Evolutionary conservation across 1,140 invertebrate genomes (phyloP).

Genomic region (Psix sp.): DNA sequence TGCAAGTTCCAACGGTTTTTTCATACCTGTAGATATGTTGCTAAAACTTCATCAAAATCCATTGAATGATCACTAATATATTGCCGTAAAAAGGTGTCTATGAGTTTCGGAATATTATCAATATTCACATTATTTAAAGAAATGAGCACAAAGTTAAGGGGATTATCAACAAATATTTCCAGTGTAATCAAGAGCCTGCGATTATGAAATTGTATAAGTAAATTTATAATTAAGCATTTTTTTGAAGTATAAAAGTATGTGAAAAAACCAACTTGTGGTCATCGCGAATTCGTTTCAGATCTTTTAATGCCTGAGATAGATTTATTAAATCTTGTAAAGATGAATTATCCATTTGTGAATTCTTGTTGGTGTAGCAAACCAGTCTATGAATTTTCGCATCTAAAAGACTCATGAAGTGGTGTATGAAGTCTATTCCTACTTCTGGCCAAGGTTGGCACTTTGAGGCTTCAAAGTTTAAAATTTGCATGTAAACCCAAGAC

Average conservation of each 20-base stretch:
- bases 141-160: slow-evolving; percentile 61
- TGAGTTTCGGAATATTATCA: slow-evolving; percentile 60
- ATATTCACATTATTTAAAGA: slow-evolving; percentile 64
- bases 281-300: slow-evolving; percentile 64
- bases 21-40: slow-evolving; percentile 63
- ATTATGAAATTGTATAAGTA: slow-evolving; percentile 6
- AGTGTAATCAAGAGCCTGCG: slow-evolving; percentile 64
- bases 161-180: slow-evolving; percentile 61
- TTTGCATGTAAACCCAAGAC: slow-evolving; percentile 63
- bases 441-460: slow-evolving; percentile 64
- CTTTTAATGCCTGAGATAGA: slow-evolving; percentile 62
- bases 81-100: slow-evolving; percentile 64
- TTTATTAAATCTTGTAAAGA: slow-evolving; percentile 52
- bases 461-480: slow-evolving; percentile 65
- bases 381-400: slow-evolving; percentile 51
- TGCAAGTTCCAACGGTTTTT: background rate
- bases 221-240: slow-evolving; percentile 9
- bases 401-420: slow-evolving; percentile 61
- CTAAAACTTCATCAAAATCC: slow-evolving; percentile 64
- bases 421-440: slow-evolving; percentile 65
- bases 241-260: slow-evolving; percentile 8
- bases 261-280: slow-evolving; percentile 60
- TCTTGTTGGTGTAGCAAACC: slow-evolving; percentile 51
- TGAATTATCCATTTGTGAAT: slow-evolving; percentile 49
- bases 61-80: slow-evolving; percentile 69